Evolutionary conservation across 2,888 invertebrate species (phyloP).

Genomic region (Drosophila percnosoma): DNA sequence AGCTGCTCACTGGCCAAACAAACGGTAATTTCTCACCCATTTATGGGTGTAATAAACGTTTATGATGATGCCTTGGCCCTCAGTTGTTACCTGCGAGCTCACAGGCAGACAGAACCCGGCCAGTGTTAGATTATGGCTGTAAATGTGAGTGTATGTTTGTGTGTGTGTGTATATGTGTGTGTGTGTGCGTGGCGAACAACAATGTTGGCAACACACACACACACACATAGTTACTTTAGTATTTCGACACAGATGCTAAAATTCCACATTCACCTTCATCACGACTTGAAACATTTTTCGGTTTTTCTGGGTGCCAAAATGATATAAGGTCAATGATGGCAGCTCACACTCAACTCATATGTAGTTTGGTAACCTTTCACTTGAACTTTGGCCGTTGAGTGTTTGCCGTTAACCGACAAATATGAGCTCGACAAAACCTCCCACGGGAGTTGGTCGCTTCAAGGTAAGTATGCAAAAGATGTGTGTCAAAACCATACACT

Average conservation of each 20-base stretch:
- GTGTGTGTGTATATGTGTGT: background rate
- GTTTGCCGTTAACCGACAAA: conserved; percentile 13
- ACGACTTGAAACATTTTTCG: conserved; percentile 17
- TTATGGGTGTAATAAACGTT: conserved; percentile 79
- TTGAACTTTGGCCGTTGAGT: conserved; percentile 28
- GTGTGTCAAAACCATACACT: background rate
- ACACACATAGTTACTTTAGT: conserved; percentile 48
- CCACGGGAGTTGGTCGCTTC: background rate
- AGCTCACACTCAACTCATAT: background rate
- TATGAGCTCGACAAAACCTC: conserved; percentile 1
- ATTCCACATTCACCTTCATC: conserved; percentile 6
- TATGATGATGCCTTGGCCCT: conserved; percentile 68
- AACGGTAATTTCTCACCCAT: conserved; percentile 78
- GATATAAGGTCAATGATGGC: conserved; percentile 34
- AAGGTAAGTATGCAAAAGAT: conserved; percentile 6
- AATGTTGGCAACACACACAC: conserved; percentile 48
- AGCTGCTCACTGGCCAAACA: conserved; percentile 66
- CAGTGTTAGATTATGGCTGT: conserved; percentile 46
- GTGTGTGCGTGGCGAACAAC: conserved; percentile 40
- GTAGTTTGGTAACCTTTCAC: conserved; percentile 29
- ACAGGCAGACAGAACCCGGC: conserved; percentile 33
- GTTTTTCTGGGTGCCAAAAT: conserved; percentile 21
- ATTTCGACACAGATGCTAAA: conserved; percentile 30
- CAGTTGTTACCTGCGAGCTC: conserved; percentile 24
- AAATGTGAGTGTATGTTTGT: background rate